Conservation (phyloP, 2,113 vertebrate genomes). For the Thamnaconus septentrionalis region DNA sequence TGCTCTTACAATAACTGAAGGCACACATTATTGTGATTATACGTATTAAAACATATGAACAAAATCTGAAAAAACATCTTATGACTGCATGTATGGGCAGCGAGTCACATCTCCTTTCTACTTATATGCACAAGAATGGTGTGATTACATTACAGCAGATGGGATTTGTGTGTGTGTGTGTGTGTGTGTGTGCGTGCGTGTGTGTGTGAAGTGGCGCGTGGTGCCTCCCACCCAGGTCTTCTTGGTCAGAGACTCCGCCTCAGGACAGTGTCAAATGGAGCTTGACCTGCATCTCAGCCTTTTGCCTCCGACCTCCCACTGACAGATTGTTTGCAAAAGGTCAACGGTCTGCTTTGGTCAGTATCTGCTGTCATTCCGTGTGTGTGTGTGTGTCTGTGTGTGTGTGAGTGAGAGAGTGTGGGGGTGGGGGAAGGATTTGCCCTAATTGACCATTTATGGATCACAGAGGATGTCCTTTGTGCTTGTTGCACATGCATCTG, state of each 20-base stretch:
- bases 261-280: constrained; percentile 45
- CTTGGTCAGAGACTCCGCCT: background rate
- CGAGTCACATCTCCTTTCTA: too few species aligned
- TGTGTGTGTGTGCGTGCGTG: too few species aligned
- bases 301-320: constrained; percentile 55
- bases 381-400: constrained; percentile 3
- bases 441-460: constrained; percentile 13
- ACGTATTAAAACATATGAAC: too few species aligned
- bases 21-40: too few species aligned
- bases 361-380: constrained; percentile 35
- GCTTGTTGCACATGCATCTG: background rate
- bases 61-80: too few species aligned
- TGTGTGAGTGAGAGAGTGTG: background rate
- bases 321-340: constrained; percentile 50
- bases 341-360: constrained; percentile 45
- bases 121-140: too few species aligned
- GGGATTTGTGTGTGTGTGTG: too few species aligned
- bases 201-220: too few species aligned
- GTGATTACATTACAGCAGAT: too few species aligned
- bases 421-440: background rate
- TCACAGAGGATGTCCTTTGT: background rate
- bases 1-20: too few species aligned
- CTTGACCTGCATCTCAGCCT: constrained; percentile 46
- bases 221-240: too few species aligned
- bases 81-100: too few species aligned